Evolutionary conservation across 2,888 invertebrate species (phyloP).

Genomic region (Pandemis corylana): DNA sequence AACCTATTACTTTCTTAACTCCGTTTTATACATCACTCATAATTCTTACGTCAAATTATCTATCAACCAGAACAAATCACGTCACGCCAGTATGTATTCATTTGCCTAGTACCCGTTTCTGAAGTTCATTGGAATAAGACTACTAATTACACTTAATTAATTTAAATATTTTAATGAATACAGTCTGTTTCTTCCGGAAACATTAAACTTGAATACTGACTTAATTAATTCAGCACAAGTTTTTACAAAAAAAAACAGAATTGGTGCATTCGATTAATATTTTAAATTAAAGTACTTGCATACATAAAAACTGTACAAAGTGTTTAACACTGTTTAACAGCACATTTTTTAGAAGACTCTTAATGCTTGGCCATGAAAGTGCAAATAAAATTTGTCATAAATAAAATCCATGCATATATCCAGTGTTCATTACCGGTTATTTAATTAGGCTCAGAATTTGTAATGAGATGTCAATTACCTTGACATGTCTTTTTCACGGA

Average conservation of each 20-base stretch:
- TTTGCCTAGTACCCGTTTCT: neutral
- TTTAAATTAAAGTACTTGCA: slow-evolving; percentile 2
- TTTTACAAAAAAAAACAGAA: slow-evolving; percentile 11
- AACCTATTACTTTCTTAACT: neutral
- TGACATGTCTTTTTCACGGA: slow-evolving; percentile 63
- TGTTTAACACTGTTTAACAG: neutral
- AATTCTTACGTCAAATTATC: neutral
- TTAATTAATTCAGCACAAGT: slow-evolving; percentile 22
- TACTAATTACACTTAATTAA: slow-evolving; percentile 19
- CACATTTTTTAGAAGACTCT: slow-evolving; percentile 1
- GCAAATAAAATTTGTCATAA: slow-evolving; percentile 36
- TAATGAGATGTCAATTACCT: slow-evolving; percentile 57
- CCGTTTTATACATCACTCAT: neutral
- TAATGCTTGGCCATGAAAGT: slow-evolving; percentile 24
- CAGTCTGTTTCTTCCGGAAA: slow-evolving; percentile 30
- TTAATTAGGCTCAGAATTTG: slow-evolving; percentile 54
- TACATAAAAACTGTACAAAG: neutral
- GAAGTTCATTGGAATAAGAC: slow-evolving; percentile 27
- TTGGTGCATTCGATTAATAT: slow-evolving; percentile 21
- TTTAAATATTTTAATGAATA: slow-evolving; percentile 29
- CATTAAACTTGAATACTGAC: slow-evolving; percentile 26
- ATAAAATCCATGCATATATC: slow-evolving; percentile 38
- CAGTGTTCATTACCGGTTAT: slow-evolving; percentile 52
- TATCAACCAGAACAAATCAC: neutral
- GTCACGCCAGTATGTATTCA: neutral